These are phyloP conservation scores for Orientallactaga sibirica DNA, from an alignment of 2,797 vertebrate genomes.

Conservation along the genomic window DNA sequence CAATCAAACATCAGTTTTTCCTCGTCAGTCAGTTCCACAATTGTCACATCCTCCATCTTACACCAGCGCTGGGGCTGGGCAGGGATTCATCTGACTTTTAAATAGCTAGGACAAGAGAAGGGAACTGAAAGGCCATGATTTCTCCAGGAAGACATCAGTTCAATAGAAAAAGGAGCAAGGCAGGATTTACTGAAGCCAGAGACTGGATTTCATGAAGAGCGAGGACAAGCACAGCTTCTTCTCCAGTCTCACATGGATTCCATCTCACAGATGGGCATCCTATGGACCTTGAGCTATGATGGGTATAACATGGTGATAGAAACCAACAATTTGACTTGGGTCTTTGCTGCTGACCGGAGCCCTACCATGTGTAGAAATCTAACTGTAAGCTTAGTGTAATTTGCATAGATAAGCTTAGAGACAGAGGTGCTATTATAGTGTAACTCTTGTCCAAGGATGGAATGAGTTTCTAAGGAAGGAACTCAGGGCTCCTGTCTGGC, in stretches of 20 bases:
- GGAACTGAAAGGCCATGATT: no score
- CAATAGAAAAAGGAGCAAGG: background rate
- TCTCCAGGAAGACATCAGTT: background rate
- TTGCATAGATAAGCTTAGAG: fast-evolving
- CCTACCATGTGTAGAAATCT: fast-evolving
- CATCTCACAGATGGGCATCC: background rate
- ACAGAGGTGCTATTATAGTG: fast-evolving
- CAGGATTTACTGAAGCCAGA: background rate
- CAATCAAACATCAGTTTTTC: no score
- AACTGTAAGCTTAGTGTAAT: fast-evolving
- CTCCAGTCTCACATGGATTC: background rate
- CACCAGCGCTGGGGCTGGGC: background rate
- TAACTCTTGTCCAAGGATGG: no score
- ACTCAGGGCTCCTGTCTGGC: no score
- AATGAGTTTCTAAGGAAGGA: background rate
- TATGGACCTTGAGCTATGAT: background rate
- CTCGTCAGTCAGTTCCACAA: background rate
- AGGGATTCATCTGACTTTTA: background rate
- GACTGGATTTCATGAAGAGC: background rate
- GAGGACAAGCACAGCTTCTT: background rate
- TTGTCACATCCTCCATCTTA: background rate
- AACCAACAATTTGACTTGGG: background rate
- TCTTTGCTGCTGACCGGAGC: background rate
- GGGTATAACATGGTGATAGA: no score
- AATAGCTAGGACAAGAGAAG: background rate